These are phyloP conservation scores for Sebastes kiyomatsui DNA, from an alignment of 2,797 vertebrate species.

Conservation along the genomic window DNA sequence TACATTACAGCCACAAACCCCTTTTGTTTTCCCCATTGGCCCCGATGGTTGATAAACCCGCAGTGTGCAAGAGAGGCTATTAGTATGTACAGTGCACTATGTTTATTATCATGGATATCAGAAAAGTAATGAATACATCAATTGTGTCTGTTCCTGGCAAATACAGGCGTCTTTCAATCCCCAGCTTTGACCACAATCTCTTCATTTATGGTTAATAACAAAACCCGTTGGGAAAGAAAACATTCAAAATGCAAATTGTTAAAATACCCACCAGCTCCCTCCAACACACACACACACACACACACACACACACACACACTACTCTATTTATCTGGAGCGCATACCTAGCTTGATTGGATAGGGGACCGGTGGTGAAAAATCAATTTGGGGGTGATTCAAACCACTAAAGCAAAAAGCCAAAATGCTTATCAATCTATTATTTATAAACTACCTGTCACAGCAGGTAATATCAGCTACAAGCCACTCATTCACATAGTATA, in stretches of 20 bases:
- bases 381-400: constrained; percentile 63
- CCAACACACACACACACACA: background rate
- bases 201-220: constrained; percentile 70
- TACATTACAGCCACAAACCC: constrained; percentile 1
- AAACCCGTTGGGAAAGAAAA: constrained; percentile 70
- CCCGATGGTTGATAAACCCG: background rate
- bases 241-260: constrained; percentile 81
- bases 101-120: constrained; percentile 54
- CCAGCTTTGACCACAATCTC: constrained; percentile 53
- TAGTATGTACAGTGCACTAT: constrained; percentile 36
- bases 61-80: constrained; percentile 11
- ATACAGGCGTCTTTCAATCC: constrained; percentile 42
- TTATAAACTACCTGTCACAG: constrained; percentile 57
- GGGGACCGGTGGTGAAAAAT: constrained; percentile 62
- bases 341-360: constrained; percentile 63
- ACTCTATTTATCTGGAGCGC: constrained; percentile 36
- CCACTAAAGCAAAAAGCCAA: constrained; percentile 55
- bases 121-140: constrained; percentile 65
- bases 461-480: constrained; percentile 16
- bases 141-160: constrained; percentile 47
- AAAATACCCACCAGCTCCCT: constrained; percentile 32
- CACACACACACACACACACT: background rate
- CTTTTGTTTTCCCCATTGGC: background rate
- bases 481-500: background rate
- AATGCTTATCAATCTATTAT: constrained; percentile 56